These are phyloP conservation scores for Girardinus metallicus DNA, from an alignment of 2,797 vertebrate genomes.

Conservation along the genomic window DNA sequence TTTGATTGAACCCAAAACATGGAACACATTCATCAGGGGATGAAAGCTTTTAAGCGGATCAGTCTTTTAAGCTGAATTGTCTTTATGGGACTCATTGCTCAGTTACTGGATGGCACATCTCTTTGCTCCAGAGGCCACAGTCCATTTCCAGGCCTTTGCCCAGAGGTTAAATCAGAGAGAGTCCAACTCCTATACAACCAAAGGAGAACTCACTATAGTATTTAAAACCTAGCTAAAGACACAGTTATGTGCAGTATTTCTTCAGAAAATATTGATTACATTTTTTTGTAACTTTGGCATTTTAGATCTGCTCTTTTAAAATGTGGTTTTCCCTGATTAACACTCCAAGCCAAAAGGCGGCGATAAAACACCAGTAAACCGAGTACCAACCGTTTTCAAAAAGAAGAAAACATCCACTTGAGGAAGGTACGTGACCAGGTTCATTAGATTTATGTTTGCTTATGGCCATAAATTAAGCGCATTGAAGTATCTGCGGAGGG, in stretches of 20 bases:
- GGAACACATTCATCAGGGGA: not conserved
- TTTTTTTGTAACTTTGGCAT: not conserved
- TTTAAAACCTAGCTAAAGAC: not conserved
- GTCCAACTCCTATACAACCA: not conserved
- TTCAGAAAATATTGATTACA: not conserved
- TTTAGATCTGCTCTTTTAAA: not conserved
- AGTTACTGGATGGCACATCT: slow-evolving; percentile 8
- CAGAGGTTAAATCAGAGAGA: not conserved
- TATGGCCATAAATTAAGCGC: no score
- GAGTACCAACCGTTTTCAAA: not conserved
- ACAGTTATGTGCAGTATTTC: not conserved
- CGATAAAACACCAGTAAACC: not conserved
- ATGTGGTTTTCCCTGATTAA: not conserved
- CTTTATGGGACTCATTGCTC: not conserved
- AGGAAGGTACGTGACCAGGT: not conserved
- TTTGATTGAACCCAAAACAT: not conserved
- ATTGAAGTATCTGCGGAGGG: not conserved
- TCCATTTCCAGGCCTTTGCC: slow-evolving; percentile 35
- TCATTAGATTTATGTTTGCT: not conserved
- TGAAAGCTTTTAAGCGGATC: not conserved
- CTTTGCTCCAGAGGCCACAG: slow-evolving; percentile 55
- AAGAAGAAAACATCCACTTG: not conserved
- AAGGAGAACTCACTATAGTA: not conserved
- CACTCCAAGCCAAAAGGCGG: not conserved
- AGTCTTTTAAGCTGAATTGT: not conserved